A percentile compares a stretch with the other conserved stretches of the same genome.
Conservation (phyloP, 2,888 invertebrate genomes). For the Ligdia adustata region DNA sequence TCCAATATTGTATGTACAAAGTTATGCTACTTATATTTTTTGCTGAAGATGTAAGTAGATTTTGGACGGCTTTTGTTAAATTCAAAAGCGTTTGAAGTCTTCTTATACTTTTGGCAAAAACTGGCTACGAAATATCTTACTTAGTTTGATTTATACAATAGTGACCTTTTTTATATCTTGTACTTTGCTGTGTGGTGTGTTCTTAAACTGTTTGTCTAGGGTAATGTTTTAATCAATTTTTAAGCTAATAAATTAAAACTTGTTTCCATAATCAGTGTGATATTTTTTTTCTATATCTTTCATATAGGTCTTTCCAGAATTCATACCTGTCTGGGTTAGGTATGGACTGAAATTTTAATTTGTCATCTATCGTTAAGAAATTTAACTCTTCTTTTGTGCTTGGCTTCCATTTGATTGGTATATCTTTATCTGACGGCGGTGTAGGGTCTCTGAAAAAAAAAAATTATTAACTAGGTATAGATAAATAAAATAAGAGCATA, state of each 20-base stretch:
- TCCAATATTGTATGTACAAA: no score
- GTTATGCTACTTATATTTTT: no score
- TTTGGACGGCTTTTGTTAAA: constrained; percentile 30
- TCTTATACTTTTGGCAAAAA: constrained; percentile 10
- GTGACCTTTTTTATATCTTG: no score
- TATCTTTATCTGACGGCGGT: constrained; percentile 8
- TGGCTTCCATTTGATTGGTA: constrained; percentile 23
- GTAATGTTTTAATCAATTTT: no score
- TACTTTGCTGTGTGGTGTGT: no score
- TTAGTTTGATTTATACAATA: no score
- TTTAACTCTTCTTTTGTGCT: constrained; percentile 13
- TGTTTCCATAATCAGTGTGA: no score
- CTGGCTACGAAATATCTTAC: not conserved
- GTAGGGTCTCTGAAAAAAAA: constrained; percentile 31
- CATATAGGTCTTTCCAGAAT: constrained; percentile 10
- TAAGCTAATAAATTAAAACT: no score
- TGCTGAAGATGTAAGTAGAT: constrained; percentile 33
- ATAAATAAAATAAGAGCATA: no score
- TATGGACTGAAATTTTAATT: constrained; percentile 2
- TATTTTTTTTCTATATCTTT: constrained; percentile 28
- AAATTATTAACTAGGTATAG: no score
- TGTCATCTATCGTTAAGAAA: constrained; percentile 10
- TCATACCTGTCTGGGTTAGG: constrained; percentile 10
- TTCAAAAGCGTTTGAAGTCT: constrained; percentile 26
- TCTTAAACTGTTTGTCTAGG: no score